phyloP scores from a whole-genome alignment of 2,113 vertebrate species.

The Pomatostomus ruficeps region DNA sequence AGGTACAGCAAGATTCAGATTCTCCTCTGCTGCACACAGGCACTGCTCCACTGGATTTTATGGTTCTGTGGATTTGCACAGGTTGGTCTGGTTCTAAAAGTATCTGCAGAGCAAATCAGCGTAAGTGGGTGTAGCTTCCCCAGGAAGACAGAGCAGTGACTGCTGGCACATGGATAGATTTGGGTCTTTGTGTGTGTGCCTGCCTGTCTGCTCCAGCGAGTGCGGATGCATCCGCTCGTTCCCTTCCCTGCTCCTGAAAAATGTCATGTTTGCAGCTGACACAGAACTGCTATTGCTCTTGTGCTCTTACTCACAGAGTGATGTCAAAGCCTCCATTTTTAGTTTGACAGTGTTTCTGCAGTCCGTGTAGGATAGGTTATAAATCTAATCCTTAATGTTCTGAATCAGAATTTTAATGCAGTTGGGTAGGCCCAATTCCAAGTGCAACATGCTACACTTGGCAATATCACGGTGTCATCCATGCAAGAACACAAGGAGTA shows the following conservation, averaged over 20 bases:
- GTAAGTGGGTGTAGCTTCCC: not conserved
- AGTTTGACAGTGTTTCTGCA: not conserved
- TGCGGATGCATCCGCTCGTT: fast-evolving
- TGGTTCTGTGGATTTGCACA: not conserved
- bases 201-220: not conserved
- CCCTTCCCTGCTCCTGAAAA: not conserved
- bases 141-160: not conserved
- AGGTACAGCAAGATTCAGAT: not conserved
- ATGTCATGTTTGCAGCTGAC: not conserved
- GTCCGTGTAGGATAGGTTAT: not conserved
- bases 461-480: not conserved
- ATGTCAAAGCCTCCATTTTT: not conserved
- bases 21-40: not conserved
- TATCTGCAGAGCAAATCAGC: not conserved
- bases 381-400: not conserved
- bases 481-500: not conserved
- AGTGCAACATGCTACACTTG: not conserved
- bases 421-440: not conserved
- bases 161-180: not conserved
- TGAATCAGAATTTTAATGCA: not conserved
- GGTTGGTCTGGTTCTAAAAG: not conserved
- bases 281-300: not conserved
- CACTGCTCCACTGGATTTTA: not conserved
- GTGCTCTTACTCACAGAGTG: not conserved
- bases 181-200: not conserved